Evolutionary conservation across 2,113 vertebrate species (phyloP).

Genomic region (Syngnathus typhle): DNA sequence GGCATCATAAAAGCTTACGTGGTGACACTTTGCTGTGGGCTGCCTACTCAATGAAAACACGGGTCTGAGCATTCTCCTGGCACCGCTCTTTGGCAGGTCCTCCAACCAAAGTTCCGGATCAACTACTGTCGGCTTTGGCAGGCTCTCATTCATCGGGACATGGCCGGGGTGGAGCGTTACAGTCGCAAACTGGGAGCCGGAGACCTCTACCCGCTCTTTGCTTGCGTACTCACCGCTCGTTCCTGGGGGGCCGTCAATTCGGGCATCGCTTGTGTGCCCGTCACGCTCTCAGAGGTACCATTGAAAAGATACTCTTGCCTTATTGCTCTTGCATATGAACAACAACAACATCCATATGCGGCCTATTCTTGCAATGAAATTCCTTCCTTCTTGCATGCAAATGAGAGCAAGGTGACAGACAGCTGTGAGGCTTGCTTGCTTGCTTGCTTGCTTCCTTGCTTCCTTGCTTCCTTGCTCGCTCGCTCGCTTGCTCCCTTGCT

Average conservation of each 20-base stretch:
- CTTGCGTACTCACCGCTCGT: constrained; percentile 88
- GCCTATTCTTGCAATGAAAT: constrained; percentile 47
- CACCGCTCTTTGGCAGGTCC: constrained; percentile 59
- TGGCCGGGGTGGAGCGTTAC: constrained; percentile 80
- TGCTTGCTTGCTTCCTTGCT: too few species aligned
- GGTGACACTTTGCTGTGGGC: too few species aligned
- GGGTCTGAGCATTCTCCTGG: neutral
- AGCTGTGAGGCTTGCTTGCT: constrained; percentile 49
- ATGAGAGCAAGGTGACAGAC: constrained; percentile 41
- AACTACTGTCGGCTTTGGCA: constrained; percentile 93
- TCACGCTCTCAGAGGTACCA: constrained; percentile 81
- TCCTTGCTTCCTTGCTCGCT: too few species aligned
- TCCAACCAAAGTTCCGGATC: constrained; percentile 84
- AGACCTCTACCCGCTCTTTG: constrained; percentile 86
- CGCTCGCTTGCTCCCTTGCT: too few species aligned
- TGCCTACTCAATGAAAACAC: too few species aligned
- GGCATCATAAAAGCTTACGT: too few species aligned
- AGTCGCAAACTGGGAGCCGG: constrained; percentile 84
- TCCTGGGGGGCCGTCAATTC: constrained; percentile 85
- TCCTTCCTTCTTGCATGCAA: constrained; percentile 66
- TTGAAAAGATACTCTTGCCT: too few species aligned
- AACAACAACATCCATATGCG: too few species aligned
- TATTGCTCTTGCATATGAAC: too few species aligned
- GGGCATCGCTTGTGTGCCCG: constrained; percentile 79
- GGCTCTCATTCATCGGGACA: constrained; percentile 82